phyloP scores from a whole-genome alignment of 2,113 vertebrate genomes.

The Oncorhynchus kisutch region DNA sequence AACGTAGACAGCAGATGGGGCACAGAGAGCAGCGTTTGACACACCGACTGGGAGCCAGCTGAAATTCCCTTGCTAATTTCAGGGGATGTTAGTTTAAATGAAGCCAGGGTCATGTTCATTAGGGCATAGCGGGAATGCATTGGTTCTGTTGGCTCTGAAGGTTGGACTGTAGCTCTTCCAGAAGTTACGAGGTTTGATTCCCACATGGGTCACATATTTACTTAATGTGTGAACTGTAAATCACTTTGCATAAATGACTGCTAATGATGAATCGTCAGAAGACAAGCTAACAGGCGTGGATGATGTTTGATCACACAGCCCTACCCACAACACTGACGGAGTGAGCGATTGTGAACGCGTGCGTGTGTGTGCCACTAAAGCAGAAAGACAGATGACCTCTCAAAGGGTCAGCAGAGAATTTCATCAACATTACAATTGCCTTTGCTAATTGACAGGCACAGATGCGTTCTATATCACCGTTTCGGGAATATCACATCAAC shows the following conservation, averaged over 20 bases:
- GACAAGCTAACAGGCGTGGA: too few relatives aligned
- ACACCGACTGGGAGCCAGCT: not conserved
- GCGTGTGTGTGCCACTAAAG: not conserved
- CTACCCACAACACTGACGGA: too few relatives aligned
- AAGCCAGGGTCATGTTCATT: not conserved
- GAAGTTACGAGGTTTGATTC: too few relatives aligned
- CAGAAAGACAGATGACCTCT: not conserved
- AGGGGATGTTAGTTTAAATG: not conserved
- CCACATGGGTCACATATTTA: too few relatives aligned
- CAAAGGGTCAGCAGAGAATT: not conserved
- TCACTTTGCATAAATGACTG: not conserved
- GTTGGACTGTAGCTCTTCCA: not conserved
- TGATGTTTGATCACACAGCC: too few relatives aligned
- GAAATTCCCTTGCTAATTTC: not conserved
- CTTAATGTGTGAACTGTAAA: not conserved
- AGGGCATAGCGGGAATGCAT: not conserved
- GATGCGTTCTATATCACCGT: not conserved
- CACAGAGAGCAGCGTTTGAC: not conserved
- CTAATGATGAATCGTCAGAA: too few relatives aligned
- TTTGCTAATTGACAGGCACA: not conserved
- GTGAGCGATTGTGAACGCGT: not conserved
- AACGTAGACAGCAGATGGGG: conserved; percentile 4
- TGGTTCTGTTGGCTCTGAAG: not conserved
- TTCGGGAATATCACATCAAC: not conserved
- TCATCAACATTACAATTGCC: not conserved